Conservation (phyloP, 2,797 vertebrate genomes). For the Pangasius sanitwongsei region DNA sequence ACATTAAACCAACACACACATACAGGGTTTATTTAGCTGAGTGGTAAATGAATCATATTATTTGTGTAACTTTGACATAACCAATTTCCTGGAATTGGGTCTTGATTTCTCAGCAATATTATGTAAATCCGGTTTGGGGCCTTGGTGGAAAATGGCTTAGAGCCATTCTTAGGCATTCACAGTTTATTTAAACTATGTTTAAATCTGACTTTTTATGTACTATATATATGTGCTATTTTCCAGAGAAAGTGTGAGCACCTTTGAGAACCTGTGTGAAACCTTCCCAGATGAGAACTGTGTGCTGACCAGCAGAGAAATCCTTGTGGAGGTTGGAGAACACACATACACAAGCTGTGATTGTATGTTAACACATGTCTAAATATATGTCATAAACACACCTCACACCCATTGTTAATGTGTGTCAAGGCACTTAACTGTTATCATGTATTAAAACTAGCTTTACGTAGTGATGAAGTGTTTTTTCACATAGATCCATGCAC, state of each 20-base stretch:
- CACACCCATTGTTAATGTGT: slow-evolving; percentile 19
- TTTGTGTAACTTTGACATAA: neutral
- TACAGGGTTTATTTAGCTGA: neutral
- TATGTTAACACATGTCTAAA: neutral
- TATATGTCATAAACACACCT: neutral
- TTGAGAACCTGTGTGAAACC: slow-evolving; percentile 83
- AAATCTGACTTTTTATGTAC: neutral
- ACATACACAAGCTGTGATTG: neutral
- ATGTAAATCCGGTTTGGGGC: neutral
- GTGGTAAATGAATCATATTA: neutral
- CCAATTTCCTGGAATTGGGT: slow-evolving; percentile 4
- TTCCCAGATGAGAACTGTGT: slow-evolving; percentile 90
- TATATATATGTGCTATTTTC: slow-evolving; percentile 46
- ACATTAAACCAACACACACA: slow-evolving; percentile 14
- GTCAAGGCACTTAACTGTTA: neutral
- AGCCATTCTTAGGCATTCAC: neutral
- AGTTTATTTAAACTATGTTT: slow-evolving; percentile 5
- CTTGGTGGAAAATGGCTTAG: slow-evolving; percentile 22
- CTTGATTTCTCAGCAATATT: slow-evolving; percentile 16
- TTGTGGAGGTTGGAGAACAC: slow-evolving; percentile 73
- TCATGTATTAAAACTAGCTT: slow-evolving; percentile 3
- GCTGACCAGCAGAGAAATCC: slow-evolving; percentile 80
- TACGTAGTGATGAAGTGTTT: neutral
- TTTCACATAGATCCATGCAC: neutral
- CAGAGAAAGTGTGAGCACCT: slow-evolving; percentile 79